Conservation (phyloP, 2,888 invertebrate species). For the Limnephilus rhombicus region DNA sequence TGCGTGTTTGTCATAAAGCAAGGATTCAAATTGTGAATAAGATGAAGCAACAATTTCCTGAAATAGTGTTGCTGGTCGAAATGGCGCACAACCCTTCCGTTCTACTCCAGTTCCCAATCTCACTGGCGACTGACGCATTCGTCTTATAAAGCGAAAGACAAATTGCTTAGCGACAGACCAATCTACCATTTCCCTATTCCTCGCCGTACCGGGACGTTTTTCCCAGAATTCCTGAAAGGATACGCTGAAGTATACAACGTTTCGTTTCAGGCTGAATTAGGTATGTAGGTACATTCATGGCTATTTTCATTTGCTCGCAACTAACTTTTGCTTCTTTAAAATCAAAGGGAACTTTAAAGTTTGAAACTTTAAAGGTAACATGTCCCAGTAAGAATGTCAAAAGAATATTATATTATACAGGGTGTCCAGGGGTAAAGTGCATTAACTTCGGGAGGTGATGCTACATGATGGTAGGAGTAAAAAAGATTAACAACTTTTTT, state of each 20-base stretch:
- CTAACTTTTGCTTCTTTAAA: background rate
- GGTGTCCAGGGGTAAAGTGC: too few species aligned
- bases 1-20: background rate
- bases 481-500: too few species aligned
- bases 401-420: too few species aligned
- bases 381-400: background rate
- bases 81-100: background rate
- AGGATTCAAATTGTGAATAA: background rate
- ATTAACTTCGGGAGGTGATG: too few species aligned
- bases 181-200: constrained; percentile 23
- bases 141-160: constrained; percentile 24
- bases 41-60: background rate
- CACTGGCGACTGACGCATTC: constrained; percentile 32
- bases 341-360: background rate
- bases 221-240: constrained; percentile 38
- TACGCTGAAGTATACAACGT: constrained; percentile 35
- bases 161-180: constrained; percentile 43
- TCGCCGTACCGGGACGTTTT: constrained; percentile 14
- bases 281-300: background rate
- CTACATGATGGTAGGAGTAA: too few species aligned
- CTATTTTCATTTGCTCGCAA: constrained; percentile 14
- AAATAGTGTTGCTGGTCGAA: background rate
- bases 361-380: background rate
- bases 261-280: constrained; percentile 36
- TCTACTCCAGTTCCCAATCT: background rate